Conservation (phyloP, 2,113 vertebrate species). For the Peromyscus leucopus region DNA sequence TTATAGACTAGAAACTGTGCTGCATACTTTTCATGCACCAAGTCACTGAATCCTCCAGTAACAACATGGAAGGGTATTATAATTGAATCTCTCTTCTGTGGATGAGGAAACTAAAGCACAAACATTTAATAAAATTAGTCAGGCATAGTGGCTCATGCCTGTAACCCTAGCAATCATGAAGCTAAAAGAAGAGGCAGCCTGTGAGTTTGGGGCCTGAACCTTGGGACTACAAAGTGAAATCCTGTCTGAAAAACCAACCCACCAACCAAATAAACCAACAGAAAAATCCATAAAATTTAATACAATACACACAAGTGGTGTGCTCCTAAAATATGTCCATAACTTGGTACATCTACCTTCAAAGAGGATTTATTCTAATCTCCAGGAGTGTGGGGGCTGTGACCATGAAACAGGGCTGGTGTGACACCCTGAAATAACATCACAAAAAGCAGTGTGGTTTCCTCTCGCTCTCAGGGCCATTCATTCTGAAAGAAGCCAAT, state of each 20-base stretch:
- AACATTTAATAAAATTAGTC: neutral
- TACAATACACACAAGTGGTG: neutral
- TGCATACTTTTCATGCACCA: neutral
- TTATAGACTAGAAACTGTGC: neutral
- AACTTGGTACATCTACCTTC: neutral
- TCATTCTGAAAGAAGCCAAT: neutral
- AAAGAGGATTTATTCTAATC: neutral
- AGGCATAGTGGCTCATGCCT: neutral
- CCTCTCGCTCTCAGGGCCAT: neutral
- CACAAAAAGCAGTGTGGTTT: neutral
- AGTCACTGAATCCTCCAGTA: neutral
- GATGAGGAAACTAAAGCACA: neutral
- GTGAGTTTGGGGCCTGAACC: neutral
- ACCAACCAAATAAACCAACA: neutral
- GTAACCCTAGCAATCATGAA: too few relatives aligned
- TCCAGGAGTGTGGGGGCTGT: neutral
- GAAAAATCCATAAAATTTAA: neutral
- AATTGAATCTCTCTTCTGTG: neutral
- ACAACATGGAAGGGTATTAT: neutral
- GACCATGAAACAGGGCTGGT: neutral
- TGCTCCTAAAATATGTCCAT: neutral
- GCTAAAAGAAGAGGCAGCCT: neutral
- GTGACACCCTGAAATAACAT: neutral
- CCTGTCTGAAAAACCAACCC: neutral
- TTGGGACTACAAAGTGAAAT: neutral